Base-by-base conservation (phyloP, 2,888 invertebrate species). In the Anarsia innoxiella region DNA sequence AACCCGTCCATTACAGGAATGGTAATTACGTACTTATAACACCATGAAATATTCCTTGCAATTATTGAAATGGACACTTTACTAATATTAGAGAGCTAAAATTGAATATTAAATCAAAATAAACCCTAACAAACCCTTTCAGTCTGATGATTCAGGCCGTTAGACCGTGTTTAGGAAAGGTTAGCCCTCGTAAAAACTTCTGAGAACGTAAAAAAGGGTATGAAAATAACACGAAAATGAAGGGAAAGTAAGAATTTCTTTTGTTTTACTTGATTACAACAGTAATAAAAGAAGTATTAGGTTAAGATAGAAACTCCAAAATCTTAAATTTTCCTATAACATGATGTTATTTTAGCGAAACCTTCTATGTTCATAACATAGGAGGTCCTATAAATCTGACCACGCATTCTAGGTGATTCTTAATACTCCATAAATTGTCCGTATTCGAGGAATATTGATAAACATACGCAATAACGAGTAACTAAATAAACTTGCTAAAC, bases 371-470 rank as follows among this genome's bases (percentile, higher is more conserved):
- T n/a, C n/a, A n/a, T n/a, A n/a, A n/a, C n/a, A n/a, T n/a, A n/a
- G n/a, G n/a, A n/a, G n/a, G n/a, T n/a, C n/a, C n/a, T n/a, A n/a
- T n/a, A n/a, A n/a, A n/a, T n/a, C n/a, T n/a, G n/a, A n/a, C n/a
- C n/a, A n/a, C n/a, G n/a, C n/a, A n/a, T n/a, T n/a, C n/a, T n/a
- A n/a, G n/a, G n/a, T n/a, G n/a, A n/a, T n/a, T n/a, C n/a, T n/a
- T 25, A n/a, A 25, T 16, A 36, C 14, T 31, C 40, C 11, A 33
- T 37, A 48, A 50, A 48, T 45, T 44, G 41, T 36, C 48, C 47
- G 41, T 43, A 43, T 46, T 44, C 40, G 29, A 30, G 39, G 32
- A 42, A 42, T 40, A 42, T 39, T 39, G 36, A 31, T 25, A 30
- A 13, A 35, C 12, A 13, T 12, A 16, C 15, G 35, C 15, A 16